Conservation (phyloP, 2,113 vertebrate genomes). For the Hippolais icterina region DNA sequence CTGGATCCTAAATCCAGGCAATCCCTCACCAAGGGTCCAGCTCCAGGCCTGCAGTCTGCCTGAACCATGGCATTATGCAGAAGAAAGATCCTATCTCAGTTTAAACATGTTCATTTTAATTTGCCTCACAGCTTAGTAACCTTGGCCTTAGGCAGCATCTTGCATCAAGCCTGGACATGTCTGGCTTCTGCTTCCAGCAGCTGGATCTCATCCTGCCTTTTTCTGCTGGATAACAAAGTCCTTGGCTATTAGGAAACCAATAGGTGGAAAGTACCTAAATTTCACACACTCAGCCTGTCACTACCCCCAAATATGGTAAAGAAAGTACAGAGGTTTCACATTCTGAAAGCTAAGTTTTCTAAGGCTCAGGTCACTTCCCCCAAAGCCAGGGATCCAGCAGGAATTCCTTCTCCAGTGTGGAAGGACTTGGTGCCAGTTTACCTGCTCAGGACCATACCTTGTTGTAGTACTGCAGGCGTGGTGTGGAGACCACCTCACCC, state of each 20-base stretch:
- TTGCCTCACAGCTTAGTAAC: not conserved
- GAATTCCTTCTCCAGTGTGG: not conserved
- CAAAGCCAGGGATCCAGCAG: not conserved
- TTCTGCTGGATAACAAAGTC: not conserved
- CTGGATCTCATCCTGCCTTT: not conserved
- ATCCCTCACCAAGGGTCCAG: not conserved
- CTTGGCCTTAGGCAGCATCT: not conserved
- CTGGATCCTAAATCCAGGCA: not conserved
- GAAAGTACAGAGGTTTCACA: not conserved
- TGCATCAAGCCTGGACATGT: not conserved
- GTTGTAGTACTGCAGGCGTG: constrained; percentile 89
- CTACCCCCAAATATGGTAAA: not conserved
- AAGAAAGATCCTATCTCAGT: not conserved
- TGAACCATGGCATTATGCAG: not conserved
- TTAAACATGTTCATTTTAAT: not conserved
- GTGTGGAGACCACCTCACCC: constrained; percentile 72
- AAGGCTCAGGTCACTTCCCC: not conserved
- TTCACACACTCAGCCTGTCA: not conserved
- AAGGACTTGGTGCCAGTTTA: fast-evolving
- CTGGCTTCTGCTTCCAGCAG: not conserved
- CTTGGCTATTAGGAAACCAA: not conserved
- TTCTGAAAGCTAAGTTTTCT: not conserved
- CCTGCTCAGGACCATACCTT: constrained; percentile 72
- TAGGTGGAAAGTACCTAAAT: not conserved
- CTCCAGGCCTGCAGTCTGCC: not conserved